Percentiles rank a stretch among this genome's conserved stretches.
phyloP scores from a whole-genome alignment of 2,888 invertebrate species.

The Cephonodes hylas region DNA sequence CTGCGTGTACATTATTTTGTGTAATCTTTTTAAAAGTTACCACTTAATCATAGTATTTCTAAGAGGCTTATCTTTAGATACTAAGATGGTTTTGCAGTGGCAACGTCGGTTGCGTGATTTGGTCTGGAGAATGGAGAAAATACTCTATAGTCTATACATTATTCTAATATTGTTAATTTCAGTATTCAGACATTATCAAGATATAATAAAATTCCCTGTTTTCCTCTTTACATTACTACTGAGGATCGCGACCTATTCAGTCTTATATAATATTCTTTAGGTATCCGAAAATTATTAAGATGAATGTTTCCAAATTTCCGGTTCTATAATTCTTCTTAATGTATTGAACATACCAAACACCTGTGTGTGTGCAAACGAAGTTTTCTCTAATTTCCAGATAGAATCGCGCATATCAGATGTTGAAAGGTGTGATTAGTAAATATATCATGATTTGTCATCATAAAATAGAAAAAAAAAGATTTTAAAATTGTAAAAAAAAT shows the following conservation, averaged over 20 bases:
- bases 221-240: too few relatives aligned
- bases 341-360: too few relatives aligned
- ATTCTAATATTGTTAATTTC: neutral
- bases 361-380: too few relatives aligned
- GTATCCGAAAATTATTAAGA: too few relatives aligned
- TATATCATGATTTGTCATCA: slow-evolving; percentile 20
- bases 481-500: neutral
- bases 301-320: too few relatives aligned
- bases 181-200: too few relatives aligned
- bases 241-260: too few relatives aligned
- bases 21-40: slow-evolving; percentile 58
- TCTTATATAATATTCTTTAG: too few relatives aligned
- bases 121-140: neutral
- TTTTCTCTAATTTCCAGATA: slow-evolving; percentile 4
- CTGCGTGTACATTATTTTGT: slow-evolving; percentile 49
- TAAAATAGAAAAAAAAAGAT: slow-evolving; percentile 28
- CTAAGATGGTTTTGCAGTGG: slow-evolving; percentile 34
- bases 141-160: neutral
- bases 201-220: too few relatives aligned
- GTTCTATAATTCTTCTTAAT: too few relatives aligned
- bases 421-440: slow-evolving; percentile 22
- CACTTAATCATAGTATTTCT: slow-evolving; percentile 54
- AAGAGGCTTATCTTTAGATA: slow-evolving; percentile 59
- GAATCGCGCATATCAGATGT: slow-evolving; percentile 3
- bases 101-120: neutral